phyloP scores from a whole-genome alignment of 2,113 vertebrate genomes.

The Poeciliopsis retropinna region DNA sequence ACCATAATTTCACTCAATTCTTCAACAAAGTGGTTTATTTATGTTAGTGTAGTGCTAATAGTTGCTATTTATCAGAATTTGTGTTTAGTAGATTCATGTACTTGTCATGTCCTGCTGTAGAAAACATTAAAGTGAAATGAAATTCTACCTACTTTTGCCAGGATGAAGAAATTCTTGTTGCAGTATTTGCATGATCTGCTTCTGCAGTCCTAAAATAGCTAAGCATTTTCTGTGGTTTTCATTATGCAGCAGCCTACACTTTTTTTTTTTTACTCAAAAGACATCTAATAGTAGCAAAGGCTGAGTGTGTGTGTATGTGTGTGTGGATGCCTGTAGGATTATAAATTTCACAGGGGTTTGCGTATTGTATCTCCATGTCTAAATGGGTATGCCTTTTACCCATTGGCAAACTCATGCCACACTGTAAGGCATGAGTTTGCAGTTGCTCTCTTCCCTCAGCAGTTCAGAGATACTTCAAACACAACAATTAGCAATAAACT shows the following conservation, averaged over 20 bases:
- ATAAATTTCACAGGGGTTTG: constrained; percentile 71
- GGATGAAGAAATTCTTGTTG: not conserved
- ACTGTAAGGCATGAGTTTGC: constrained; percentile 24
- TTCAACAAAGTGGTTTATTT: not conserved
- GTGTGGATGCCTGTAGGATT: constrained; percentile 51
- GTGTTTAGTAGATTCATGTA: not conserved
- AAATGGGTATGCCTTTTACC: constrained; percentile 65
- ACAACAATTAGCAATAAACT: not conserved
- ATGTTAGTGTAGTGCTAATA: not conserved
- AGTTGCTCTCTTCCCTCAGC: constrained; percentile 8
- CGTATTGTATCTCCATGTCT: constrained; percentile 66
- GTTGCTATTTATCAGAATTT: not conserved
- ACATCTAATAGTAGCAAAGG: constrained; percentile 28
- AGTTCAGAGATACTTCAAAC: not conserved
- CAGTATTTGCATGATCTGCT: constrained; percentile 3
- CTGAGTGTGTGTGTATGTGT: not conserved
- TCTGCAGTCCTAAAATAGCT: constrained; percentile 38
- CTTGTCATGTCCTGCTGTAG: not conserved
- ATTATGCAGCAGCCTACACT: constrained; percentile 14
- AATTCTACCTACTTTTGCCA: not conserved
- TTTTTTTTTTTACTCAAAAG: constrained; percentile 5
- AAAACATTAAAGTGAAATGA: not conserved
- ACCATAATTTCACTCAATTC: not conserved
- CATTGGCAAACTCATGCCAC: not conserved
- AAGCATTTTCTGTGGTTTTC: constrained; percentile 21